Percentiles rank a stretch among this genome's conserved stretches.
These are phyloP conservation scores for Geothlypis trichas DNA, from an alignment of 2,113 vertebrate genomes.

Conservation along the genomic window DNA sequence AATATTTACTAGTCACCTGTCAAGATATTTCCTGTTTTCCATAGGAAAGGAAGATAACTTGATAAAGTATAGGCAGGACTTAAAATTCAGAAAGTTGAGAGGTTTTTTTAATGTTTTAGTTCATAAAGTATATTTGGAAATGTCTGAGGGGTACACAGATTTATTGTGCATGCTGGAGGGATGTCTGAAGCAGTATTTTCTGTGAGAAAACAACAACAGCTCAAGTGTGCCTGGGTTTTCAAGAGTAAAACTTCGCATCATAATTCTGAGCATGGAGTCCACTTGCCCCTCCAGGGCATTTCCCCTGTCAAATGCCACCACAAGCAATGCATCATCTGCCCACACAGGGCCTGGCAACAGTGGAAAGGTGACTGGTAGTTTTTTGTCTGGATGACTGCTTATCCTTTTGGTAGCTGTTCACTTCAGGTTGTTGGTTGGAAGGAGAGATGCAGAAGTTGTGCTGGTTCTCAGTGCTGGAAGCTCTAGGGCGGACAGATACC, in stretches of 20 bases:
- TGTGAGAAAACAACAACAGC: neutral
- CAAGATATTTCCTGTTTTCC: neutral
- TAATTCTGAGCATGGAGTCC: neutral
- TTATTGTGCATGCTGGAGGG: neutral
- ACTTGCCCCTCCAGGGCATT: neutral
- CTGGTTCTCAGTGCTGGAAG: neutral
- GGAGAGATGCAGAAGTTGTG: neutral
- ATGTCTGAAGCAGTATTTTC: neutral
- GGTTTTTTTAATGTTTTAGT: neutral
- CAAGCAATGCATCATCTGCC: neutral
- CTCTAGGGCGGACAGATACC: neutral
- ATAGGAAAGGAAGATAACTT: neutral
- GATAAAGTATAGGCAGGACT: neutral
- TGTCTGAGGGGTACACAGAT: neutral
- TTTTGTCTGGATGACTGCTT: neutral
- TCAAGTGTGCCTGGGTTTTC: neutral
- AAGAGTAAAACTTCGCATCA: neutral
- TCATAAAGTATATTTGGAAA: neutral
- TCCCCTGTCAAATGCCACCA: neutral
- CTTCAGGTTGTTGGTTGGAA: neutral
- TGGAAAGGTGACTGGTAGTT: neutral
- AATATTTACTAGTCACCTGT: neutral
- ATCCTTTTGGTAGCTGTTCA: neutral
- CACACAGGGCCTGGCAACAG: neutral
- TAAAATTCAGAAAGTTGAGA: neutral